Evolutionary conservation across 2,113 vertebrate species (phyloP), one percentile per base, ranked within the genome.

Genomic region (Nothobranchius furzeri): DNA sequence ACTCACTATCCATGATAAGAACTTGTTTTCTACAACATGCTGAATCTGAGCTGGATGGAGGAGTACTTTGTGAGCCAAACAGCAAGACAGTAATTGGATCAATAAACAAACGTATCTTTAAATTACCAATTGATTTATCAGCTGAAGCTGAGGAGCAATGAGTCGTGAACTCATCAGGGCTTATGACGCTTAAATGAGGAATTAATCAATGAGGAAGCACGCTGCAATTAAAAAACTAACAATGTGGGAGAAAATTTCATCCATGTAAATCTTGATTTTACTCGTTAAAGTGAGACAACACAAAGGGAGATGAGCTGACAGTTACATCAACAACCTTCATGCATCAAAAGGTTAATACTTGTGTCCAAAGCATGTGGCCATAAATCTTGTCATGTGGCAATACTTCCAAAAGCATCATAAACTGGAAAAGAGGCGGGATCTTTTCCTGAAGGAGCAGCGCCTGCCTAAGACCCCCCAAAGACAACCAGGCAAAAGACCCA

Each of bases 81-180:
- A 30, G 30, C 40, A 60, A 51, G 15, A 45, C 13, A 36, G 46
- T 43, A 37, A 56, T 49, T 35, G 9, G 62, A 76, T 79, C 72
- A 64, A 81, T 76, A 59, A 43, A 48, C 36, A 9, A 63, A 59
- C 43, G 40, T 40, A 50, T 65, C 48, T 63, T 60, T 51, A 63
- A 65, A 79, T 60, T 25, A 35, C 5, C 13, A 9, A 76, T 73
- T 64, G 75, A 81, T 84, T 81, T 75, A 35, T 55, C 45, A n/a
- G 30, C 52, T 14, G 70, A 60, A 74, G 50, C 52, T 12, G 11
- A 75, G 51, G 71, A 43, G 55, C 60, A 54, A 52, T 73, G 69
- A 62, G 6, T 70, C 60, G n/a, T 52, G 47, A 65, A 66, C 50
- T 52, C 60, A 79, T 81, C 49, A 62, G 12, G 1, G 43, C 56